Base-by-base conservation (phyloP, 2,113 vertebrate genomes). In the Oostethus manadensis region DNA sequence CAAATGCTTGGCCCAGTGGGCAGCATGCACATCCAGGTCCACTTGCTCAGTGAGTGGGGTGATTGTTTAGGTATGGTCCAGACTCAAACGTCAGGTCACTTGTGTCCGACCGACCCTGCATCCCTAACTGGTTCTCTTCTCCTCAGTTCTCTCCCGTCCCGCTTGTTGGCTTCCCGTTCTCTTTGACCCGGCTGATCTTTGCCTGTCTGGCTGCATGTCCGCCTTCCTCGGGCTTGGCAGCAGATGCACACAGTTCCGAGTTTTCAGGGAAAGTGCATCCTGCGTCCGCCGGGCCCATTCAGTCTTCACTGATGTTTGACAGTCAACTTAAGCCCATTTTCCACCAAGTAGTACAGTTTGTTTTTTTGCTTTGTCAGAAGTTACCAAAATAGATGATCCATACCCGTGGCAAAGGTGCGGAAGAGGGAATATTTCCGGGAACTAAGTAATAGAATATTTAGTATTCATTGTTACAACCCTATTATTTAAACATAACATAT, bases 181-280 rank as follows among this genome's bases (percentile, higher is more conserved):
- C 44, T 33, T 38, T 66, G 69, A 47, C 79, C 78, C 59, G 26
- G 68, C 78, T 81, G 66, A 60, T 53, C 51, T 71, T 55, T 79
- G 73, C 73, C 74, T 78, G 74, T 74, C 61, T 74, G 69, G 68
- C 79, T 85, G 89, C 89, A 90, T 89, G 88, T 80, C 77, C 76
- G 82, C 73, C 77, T 50, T 58, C 69, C 55, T 66, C 62, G 42
- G 77, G 66, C 82, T 72, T 60, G 66, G 75, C 81, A 82, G 84
- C 78, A 78, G 80, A 80, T 80, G 78, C 76, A 81, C 81, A 82
- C 56, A 46, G 64, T 62, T 68, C 56, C 42, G n/a, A 74, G 62
- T 67, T 70, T 68, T 71, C 62, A 64, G 61, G 68, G 60, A 56
- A 74, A 67, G 59, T 81, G 84, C 83, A 87, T 86, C 78, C 77